phyloP scores from a whole-genome alignment of 1,140 invertebrate species.

The Pseudomyrmex dendroicus region DNA sequence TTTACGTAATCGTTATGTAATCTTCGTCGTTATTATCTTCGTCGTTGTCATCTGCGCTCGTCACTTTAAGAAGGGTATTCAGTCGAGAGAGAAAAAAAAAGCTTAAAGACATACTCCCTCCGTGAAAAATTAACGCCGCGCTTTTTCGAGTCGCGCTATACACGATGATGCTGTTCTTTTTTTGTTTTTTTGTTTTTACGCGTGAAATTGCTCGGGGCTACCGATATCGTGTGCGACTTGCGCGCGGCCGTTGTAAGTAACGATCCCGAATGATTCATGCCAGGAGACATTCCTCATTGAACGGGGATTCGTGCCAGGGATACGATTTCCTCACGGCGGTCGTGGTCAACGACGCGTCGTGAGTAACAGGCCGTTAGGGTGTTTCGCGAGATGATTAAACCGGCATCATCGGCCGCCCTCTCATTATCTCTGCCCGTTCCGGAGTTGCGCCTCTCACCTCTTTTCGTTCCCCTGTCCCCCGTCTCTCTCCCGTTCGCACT shows the following conservation, averaged over 20 bases:
- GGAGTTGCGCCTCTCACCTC: conserved; percentile 43
- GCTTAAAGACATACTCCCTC: neutral
- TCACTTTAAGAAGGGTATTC: neutral
- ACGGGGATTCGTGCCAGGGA: conserved; percentile 2
- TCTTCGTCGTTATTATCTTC: neutral
- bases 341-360: conserved; percentile 57
- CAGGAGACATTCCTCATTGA: conserved; percentile 33
- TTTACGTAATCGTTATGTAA: conserved; percentile 1
- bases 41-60: neutral
- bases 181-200: neutral
- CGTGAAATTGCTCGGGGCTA: conserved; percentile 1
- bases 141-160: neutral
- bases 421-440: conserved; percentile 64
- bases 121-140: neutral
- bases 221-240: conserved; percentile 8
- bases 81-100: neutral
- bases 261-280: conserved; percentile 36
- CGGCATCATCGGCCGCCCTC: conserved; percentile 69
- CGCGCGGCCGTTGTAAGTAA: neutral
- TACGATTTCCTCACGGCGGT: neutral
- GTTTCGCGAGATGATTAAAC: conserved; percentile 75
- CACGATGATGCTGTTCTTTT: too few species aligned
- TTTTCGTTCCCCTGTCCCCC: too few species aligned
- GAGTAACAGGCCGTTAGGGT: conserved; percentile 66
- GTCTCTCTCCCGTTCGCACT: neutral